Base-by-base conservation (phyloP, 2,888 invertebrate species). In the Melanostoma scalare region DNA sequence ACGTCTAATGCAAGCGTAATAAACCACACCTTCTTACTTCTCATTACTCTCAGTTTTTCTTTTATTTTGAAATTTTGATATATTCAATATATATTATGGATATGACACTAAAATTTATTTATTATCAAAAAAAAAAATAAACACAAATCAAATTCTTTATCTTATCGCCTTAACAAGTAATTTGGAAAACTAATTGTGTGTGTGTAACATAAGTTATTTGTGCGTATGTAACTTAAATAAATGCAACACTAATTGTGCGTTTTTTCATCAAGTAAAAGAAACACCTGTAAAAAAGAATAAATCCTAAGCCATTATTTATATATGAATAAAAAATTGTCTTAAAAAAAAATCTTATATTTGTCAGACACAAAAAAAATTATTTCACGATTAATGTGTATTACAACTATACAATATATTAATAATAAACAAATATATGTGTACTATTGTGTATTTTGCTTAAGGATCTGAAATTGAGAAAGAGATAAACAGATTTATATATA, bases 131-230 rank as follows among this genome's bases (percentile, higher is more conserved):
- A 50, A 67, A 60, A 63, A 48, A 73, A 48, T 4, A 60, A 60
- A 36, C 65, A 60, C 6, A 53, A 30, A 3, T 6, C 2, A 6
- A 8, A 20, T 55, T 61, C 1, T 33, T 69, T 35, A 61, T 52
- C 82, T 82, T 82, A 82, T 73, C 82, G 82, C 82, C 82, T 82
- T 82, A 82, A 82, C 68, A 82, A 82, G 82, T 82, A 77, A 77
- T 73, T 82, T 77, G 77, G 78, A 82, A 82, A 78, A 38, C 50
- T 78, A 68, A 73, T 77, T 74, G 67, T 79, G 63, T 68, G 82
- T 82, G 63, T 82, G 77, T 82, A 82, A 78, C 81, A 77, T 20
- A 48, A 38, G 67, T 55, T 78, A 68, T 77, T 77, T 74, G 67
- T 79, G 63, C 72, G 82, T 82, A 58, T 82, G 77, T 82, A 82